Evolutionary conservation across 2,113 vertebrate species (phyloP), one percentile per base, ranked within the genome.

Genomic region (Plecturocebus donacophilus): DNA sequence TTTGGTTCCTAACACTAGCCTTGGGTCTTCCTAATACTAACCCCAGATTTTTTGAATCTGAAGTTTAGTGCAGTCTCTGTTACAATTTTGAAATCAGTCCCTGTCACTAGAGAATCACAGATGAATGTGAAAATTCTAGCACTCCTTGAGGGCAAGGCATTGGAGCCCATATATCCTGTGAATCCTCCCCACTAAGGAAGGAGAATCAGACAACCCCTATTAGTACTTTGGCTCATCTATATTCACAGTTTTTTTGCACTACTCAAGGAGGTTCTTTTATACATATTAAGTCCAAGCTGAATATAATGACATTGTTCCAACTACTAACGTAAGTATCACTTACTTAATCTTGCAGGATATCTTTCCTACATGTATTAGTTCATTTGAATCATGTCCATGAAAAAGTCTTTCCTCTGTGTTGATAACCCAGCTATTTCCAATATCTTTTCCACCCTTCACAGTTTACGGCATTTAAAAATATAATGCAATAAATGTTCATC

Each of bases 381-480:
- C 5, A 90, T 16, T 35, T 73, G 54, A 96, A 61, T 84, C 10
- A 66, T 3, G 3, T 70, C 47, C 77, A 56, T 82, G 49, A 86
- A 91, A 64, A 94, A 54, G 12, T 42, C 6, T 13, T 91, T 91
- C 8, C 4, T 79, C 42, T 70, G 13, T 42, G 2, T 73, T 92
- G 52, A 91, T n/a, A 82, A 83, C 23, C 19, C 54, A 86, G 45
- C 58, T 68, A 56, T 11, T 6, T 49, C 23, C 20, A 64, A 13
- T 42, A n/a, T 58, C 42, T 79, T 97, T 91, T 58, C 40, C 2
- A 93, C 30, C 42, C 25, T 94, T 90, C 30, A 71, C 2, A 92
- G 49, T 80, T 76, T 66, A 17, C 81, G 68, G 2, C 4, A 87
- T 95, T 81, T 81, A 4, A 56, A 64, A 49, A 56, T 75, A 42